Conservation (phyloP, 2,888 invertebrate genomes). For the Tenodera sinensis region DNA sequence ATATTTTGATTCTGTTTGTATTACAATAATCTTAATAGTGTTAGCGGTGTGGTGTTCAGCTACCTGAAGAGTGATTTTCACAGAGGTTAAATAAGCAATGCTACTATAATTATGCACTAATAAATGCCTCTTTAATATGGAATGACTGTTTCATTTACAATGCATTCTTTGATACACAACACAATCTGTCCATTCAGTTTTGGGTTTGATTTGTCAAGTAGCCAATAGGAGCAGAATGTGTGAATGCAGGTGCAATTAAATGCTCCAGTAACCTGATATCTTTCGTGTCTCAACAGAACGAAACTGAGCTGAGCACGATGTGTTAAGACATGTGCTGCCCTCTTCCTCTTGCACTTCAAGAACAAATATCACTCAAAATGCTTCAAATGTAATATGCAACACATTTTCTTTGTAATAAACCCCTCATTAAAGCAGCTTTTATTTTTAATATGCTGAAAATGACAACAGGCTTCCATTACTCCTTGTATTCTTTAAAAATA, state of each 20-base stretch:
- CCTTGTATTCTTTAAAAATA: too few species aligned
- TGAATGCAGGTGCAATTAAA: constrained; percentile 6
- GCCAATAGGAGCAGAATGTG: neutral
- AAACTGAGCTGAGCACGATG: neutral
- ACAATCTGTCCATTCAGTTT: neutral
- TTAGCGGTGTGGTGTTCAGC: neutral
- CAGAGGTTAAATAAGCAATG: neutral
- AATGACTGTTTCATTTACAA: neutral
- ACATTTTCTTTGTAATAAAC: neutral
- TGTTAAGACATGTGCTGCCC: neutral
- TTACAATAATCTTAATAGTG: neutral
- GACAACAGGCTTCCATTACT: neutral
- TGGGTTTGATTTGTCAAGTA: neutral
- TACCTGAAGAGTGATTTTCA: neutral
- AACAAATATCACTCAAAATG: neutral
- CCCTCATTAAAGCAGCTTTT: neutral
- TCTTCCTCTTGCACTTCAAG: neutral
- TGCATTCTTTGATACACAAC: neutral
- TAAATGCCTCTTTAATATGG: neutral
- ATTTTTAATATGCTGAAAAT: neutral
- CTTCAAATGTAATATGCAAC: neutral
- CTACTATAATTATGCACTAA: neutral
- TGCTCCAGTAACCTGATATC: neutral
- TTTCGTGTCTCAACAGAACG: neutral
- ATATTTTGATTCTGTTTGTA: neutral